Conservation (phyloP, 2,888 invertebrate genomes). For the Drosophila differens region DNA sequence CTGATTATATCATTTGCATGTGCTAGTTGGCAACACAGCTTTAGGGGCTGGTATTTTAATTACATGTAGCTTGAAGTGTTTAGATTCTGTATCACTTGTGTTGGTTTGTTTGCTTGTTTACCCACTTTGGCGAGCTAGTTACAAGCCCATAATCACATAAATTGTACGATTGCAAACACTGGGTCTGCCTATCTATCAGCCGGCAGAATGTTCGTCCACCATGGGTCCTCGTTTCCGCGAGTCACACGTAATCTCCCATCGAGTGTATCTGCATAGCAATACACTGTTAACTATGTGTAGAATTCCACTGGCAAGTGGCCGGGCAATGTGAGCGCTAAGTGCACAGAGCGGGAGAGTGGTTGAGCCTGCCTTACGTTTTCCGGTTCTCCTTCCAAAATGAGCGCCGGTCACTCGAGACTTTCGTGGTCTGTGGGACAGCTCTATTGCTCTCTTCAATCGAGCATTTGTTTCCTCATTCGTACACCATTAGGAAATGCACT, state of each 20-base stretch:
- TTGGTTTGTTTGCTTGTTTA: constrained; percentile 13
- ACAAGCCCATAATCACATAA: constrained; percentile 26
- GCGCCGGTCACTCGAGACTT: constrained; percentile 24
- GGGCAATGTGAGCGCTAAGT: constrained; percentile 7
- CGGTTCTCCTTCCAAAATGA: constrained; percentile 4
- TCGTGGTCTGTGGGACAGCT: background rate
- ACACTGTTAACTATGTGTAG: constrained; percentile 29
- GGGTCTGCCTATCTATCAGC: constrained; percentile 17
- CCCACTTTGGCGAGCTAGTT: constrained; percentile 20
- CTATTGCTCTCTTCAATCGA: too few species aligned
- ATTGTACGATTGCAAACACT: constrained; percentile 30
- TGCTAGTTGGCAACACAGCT: constrained; percentile 14
- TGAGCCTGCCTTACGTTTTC: background rate
- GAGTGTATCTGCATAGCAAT: constrained; percentile 47
- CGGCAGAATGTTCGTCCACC: constrained; percentile 11
- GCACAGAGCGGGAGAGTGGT: background rate
- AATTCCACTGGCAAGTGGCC: constrained; percentile 50
- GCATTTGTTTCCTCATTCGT: constrained; percentile 34
- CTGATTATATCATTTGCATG: constrained; percentile 2
- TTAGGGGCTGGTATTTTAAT: constrained; percentile 66
- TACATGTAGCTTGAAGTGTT: constrained; percentile 56
- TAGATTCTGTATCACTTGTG: constrained; percentile 10
- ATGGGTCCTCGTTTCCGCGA: constrained; percentile 6
- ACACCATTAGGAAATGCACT: background rate
- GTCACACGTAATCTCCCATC: constrained; percentile 12